Evolutionary conservation across 2,113 vertebrate species (phyloP), one percentile per base, ranked within the genome.

Genomic region (Damaliscus lunatus): DNA sequence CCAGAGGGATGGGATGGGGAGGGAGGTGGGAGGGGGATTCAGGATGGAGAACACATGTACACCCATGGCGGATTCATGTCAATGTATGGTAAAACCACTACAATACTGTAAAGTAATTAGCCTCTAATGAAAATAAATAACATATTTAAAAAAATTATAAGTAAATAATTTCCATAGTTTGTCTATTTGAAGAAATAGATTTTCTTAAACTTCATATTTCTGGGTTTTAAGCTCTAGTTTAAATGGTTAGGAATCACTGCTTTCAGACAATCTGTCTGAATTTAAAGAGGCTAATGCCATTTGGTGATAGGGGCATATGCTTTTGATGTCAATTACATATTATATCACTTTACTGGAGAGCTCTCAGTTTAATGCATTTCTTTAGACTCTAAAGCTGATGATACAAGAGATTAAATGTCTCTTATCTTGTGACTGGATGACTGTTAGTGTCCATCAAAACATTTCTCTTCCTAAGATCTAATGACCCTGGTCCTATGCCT

Each of bases 381-480:
- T 96, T 87, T 60, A 94, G 27, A 33, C 60, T 93, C 33, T 85
- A 67, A 36, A 94, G 55, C 8, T 64, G 53, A 91, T 67, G 46
- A n/a, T 31, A 74, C 27, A 92, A 52, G 43, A 92, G n/a, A 94
- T 31, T 82, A 96, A 97, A 50, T 64, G 74, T n/a, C 57, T 91
- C 80, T 36, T 77, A 90, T 29, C 4, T 84, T 88, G 46, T 87
- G 60, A 94, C 33, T 55, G 36, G 29, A 27, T 64, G 87, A 81
- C 57, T 91, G 60, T 84, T 93, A 92, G 21, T 55, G 48, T n/a
- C 71, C 53, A 95, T 53, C 71, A 85, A 88, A 98, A 89, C 15
- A 50, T 60, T 93, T 96, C 16, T 92, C 25, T 94, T 7, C 27
- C 7, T 87, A 53, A 92, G n/a, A 55, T n/a, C 77, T 80, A 94